phyloP scores from a whole-genome alignment of 2,113 vertebrate species.

The Strix uralensis region DNA sequence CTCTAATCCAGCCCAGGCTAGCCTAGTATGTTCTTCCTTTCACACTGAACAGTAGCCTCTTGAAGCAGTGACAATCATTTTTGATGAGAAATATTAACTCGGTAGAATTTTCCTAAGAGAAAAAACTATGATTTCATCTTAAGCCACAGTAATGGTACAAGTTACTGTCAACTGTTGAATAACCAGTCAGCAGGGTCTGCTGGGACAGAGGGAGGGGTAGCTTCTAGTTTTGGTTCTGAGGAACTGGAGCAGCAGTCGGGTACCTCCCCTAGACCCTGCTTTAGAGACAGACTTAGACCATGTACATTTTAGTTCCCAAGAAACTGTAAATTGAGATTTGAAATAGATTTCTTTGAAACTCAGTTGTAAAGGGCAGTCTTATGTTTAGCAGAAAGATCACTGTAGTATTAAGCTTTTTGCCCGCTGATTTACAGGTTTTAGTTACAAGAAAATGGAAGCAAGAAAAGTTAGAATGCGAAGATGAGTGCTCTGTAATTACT shows the following conservation, averaged over 20 bases:
- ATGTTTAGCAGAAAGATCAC: neutral
- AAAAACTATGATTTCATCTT: neutral
- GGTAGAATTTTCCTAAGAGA: neutral
- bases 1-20: no score
- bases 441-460: neutral
- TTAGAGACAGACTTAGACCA: neutral
- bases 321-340: neutral
- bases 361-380: neutral
- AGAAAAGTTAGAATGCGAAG: neutral
- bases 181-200: neutral
- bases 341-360: neutral
- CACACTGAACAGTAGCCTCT: fast-evolving
- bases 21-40: neutral
- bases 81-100: neutral
- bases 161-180: neutral
- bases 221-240: neutral
- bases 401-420: neutral
- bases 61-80: neutral
- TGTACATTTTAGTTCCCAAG: fast-evolving
- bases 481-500: neutral
- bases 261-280: neutral
- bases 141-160: neutral
- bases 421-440: neutral
- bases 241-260: neutral
- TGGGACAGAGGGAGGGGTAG: neutral